Conservation (phyloP, 2,888 invertebrate species). For the Trichogramma dendrolimi region DNA sequence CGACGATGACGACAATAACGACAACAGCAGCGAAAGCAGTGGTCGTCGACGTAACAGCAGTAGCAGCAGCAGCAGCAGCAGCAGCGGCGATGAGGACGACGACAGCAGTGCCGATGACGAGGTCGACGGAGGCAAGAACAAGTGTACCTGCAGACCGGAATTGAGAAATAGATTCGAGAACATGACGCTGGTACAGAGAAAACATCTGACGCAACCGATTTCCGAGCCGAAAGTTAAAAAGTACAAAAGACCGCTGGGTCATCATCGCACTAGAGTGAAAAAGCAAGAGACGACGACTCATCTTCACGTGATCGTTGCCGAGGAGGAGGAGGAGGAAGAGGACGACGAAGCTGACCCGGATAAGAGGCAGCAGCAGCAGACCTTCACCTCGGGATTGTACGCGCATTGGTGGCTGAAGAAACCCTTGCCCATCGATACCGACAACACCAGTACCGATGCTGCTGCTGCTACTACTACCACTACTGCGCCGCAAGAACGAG, state of each 20-base stretch:
- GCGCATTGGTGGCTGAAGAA: constrained; percentile 93
- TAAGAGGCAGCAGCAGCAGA: constrained; percentile 52
- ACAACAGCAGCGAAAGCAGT: constrained; percentile 46
- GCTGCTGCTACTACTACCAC: constrained; percentile 26
- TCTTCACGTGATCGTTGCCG: background rate
- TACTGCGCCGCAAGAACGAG: constrained; percentile 39
- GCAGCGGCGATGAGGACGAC: constrained; percentile 20
- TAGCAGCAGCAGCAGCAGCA: background rate
- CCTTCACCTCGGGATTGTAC: constrained; percentile 80
- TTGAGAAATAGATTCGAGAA: constrained; percentile 23
- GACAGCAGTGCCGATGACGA: constrained; percentile 8
- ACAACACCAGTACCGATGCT: background rate
- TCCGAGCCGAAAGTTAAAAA: constrained; percentile 31
- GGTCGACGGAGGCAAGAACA: constrained; percentile 5
- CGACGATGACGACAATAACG: constrained; percentile 24
- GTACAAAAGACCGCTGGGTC: constrained; percentile 43
- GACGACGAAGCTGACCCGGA: background rate
- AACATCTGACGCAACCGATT: constrained; percentile 39
- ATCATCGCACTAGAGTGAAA: constrained; percentile 24
- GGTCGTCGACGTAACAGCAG: background rate
- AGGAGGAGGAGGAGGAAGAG: background rate
- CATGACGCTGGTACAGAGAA: constrained; percentile 10
- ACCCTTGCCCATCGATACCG: constrained; percentile 59
- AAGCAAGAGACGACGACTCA: too few species aligned
- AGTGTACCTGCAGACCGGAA: constrained; percentile 14